A percentile compares a stretch with the other conserved stretches of the same genome.
Evolutionary conservation across 2,888 invertebrate species (phyloP).

Genomic region (Dugesia japonica): DNA sequence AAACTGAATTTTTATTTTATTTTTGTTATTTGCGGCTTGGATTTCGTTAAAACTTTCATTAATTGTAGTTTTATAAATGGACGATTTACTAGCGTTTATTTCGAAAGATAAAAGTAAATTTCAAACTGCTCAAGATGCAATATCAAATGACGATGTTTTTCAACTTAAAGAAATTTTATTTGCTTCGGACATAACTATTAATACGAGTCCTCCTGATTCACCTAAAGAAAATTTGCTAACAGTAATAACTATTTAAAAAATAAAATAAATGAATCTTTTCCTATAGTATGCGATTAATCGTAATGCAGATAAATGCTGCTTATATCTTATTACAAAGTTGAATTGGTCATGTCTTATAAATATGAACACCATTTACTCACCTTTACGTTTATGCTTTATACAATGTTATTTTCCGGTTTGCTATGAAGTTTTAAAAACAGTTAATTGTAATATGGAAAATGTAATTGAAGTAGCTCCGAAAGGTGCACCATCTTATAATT

Average conservation of each 20-base stretch:
- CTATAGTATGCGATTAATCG: neutral
- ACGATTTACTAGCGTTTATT: neutral
- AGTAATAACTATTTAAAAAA: neutral
- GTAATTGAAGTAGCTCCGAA: neutral
- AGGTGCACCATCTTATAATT: neutral
- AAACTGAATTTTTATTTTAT: no score
- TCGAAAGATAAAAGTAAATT: neutral
- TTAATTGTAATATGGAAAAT: neutral
- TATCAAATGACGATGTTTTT: neutral
- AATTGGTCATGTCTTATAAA: neutral
- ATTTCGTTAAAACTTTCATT: no score
- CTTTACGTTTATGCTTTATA: neutral
- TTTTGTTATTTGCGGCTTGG: no score
- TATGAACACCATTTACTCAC: neutral
- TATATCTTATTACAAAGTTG: neutral
- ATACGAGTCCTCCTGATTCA: neutral
- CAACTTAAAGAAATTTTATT: neutral
- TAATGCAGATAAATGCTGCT: neutral
- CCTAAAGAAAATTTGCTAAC: constrained; percentile 10
- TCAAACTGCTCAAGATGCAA: neutral
- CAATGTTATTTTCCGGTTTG: neutral
- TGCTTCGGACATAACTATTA: neutral
- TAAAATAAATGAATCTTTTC: no score
- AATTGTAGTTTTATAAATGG: no score
- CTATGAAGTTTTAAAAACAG: neutral